These are phyloP conservation scores for Carollia perspicillata DNA, from an alignment of 2,113 vertebrate species.

Conservation along the genomic window DNA sequence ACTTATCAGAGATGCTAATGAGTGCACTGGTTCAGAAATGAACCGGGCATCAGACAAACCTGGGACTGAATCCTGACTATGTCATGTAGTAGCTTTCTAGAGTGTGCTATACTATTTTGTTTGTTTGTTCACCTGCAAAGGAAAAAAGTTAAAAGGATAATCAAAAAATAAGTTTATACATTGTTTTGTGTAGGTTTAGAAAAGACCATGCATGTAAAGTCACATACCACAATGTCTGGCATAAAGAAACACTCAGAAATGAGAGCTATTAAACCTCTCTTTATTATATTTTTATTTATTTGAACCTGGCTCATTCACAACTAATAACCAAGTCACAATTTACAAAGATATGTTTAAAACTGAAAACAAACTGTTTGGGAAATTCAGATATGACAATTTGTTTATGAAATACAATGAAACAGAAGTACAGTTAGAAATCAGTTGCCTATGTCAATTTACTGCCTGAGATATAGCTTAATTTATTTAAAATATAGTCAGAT, in stretches of 20 bases:
- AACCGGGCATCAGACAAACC: neutral
- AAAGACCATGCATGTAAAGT: neutral
- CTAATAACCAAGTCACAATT: neutral
- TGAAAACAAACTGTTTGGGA: neutral
- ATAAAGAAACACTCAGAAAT: neutral
- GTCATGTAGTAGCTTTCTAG: neutral
- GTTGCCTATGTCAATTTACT: neutral
- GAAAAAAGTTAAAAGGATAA: neutral
- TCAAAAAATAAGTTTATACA: neutral
- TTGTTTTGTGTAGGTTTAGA: neutral
- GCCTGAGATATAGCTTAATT: neutral
- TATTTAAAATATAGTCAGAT: neutral
- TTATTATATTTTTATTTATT: neutral
- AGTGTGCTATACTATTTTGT: neutral
- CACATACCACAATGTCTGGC: neutral
- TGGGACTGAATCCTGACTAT: neutral
- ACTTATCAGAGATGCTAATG: neutral
- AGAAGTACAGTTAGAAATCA: neutral
- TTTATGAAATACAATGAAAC: neutral
- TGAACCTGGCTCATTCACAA: neutral
- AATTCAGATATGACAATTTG: neutral
- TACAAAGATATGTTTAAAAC: neutral
- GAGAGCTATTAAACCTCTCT: neutral
- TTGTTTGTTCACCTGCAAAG: neutral
- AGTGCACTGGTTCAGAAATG: neutral